Evolutionary conservation across 2,888 invertebrate species (phyloP), one percentile per base, ranked within the genome.

Genomic region (Volucella inflata): DNA sequence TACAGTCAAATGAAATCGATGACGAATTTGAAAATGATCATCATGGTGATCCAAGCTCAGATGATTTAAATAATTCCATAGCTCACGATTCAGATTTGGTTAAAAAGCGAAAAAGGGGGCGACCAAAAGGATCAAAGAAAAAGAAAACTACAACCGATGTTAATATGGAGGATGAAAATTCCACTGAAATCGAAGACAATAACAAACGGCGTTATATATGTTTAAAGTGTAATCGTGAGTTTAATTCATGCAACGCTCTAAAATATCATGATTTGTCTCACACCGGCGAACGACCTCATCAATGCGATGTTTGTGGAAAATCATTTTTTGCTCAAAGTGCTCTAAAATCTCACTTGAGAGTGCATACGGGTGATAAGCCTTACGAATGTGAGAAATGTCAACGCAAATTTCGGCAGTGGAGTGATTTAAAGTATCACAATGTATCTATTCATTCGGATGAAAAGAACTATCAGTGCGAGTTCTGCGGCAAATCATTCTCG

Each of bases 401-500:
- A 1, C 94, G 95, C 2, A 94, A 95, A 89, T 97, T 97, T 92
- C 93, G 97, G 0, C 97, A 97, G 91, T 97, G 97, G 96, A 97
- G 97, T 64, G 97, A 97, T 91, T 93, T 97, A 64, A 97, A 96
- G 89, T 97, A 97, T 91, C 97, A 98, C 92, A 95, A 95, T 79
- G 95, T 95, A 40, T 97, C 97, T 2, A 93, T 96, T 85, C 97
- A 97, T 90, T 96, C 96, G 9, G 94, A 95, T 55, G 94, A 96
- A 91, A 96, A 96, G 91, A 94, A 95, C 87, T 97, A 95, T 91
- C 97, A 97, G 90, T 97, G 97, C 90, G 97, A 97, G 89, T 97
- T 95, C 90, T 97, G 97, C 90, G 96, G 95, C 71, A 97, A 97
- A 90, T 96, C 96, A 89, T 98, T 97, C 92, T 96, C 97, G 0